Percentiles rank a stretch among this genome's conserved stretches.
phyloP scores from a whole-genome alignment of 2,888 invertebrate genomes.

The Oligia latruncula region DNA sequence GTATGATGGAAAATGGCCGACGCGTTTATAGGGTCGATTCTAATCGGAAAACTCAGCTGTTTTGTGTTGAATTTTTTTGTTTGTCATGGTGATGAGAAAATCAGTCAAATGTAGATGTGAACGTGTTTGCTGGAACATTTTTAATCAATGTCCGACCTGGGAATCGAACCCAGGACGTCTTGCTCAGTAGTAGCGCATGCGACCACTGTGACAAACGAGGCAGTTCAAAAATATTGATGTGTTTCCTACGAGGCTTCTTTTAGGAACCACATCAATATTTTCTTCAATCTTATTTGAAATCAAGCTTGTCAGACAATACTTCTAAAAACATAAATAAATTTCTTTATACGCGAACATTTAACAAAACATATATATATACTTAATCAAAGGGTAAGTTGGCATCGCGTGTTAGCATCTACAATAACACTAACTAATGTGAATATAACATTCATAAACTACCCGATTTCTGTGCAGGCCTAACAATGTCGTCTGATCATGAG shows the following conservation, averaged over 20 bases:
- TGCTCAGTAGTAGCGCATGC: too few relatives aligned
- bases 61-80: slow-evolving; percentile 22
- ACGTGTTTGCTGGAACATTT: not conserved
- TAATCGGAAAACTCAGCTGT: slow-evolving; percentile 51
- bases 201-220: too few relatives aligned
- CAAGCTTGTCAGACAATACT: not conserved
- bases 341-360: not conserved
- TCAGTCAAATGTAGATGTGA: not conserved
- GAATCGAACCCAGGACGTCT: too few relatives aligned
- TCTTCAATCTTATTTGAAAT: not conserved
- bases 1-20: slow-evolving; percentile 61
- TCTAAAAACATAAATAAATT: not conserved
- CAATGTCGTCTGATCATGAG: slow-evolving; percentile 72
- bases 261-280: too few relatives aligned
- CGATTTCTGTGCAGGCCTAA: slow-evolving; percentile 64
- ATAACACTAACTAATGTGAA: slow-evolving; percentile 55
- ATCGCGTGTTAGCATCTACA: slow-evolving; percentile 58
- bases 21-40: slow-evolving; percentile 56
- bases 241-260: too few relatives aligned
- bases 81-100: slow-evolving; percentile 32
- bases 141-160: too few relatives aligned
- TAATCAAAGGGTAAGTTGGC: slow-evolving; percentile 37
- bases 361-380: slow-evolving; percentile 35
- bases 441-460: slow-evolving; percentile 48
- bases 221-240: too few relatives aligned